Base-by-base conservation (phyloP, 2,113 vertebrate genomes). In the Bufo bufo region DNA sequence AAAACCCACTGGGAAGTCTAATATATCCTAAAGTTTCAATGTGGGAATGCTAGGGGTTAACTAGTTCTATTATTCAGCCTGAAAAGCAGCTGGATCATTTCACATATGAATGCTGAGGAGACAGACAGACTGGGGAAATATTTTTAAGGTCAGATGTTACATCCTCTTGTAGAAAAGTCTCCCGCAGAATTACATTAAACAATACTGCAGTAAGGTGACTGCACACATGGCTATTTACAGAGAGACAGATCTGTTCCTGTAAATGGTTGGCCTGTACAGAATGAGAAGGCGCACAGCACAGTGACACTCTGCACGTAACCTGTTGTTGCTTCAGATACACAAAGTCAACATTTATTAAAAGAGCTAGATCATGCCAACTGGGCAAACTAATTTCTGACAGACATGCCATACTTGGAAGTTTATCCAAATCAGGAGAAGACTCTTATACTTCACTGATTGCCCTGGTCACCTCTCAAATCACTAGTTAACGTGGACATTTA, bases 121-220 rank as follows among this genome's bases (percentile, higher is more conserved):
- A 78, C 77, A 78, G 77, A 54, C 77, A 78, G 49, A 20, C 72
- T 49, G 72, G 72, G 50, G 77, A 54, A 78, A 78, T 78, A 78
- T 54, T 78, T 78, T 17, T 78, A 54, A 78, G 49, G 77, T 78
- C 77, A 78, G 77, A 78, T 23, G 77, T 78, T 78, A 54, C 77
- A 78, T 78, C 77, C 77, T 78, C 50, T 78, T 78, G 19, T 14
- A 75, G 50, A 52, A 78, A 52, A 54, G 77, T 78, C 77, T 78
- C 77, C 77, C 23, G 50, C 50, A 54, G 49, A 54, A 54, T 52
- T 54, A 78, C 20, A 78, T 78, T 78, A 54, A 78, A 23, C 77
- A 78, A 23, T 78, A 54, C 13, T 52, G 49, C 50, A 23, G 49
- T 54, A 23, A 78, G 77, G 50, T 78, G 23, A 78, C 49, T 54